These are phyloP conservation scores for Pangasius mekongensis DNA, from an alignment of 2,797 vertebrate species.

Conservation along the genomic window DNA sequence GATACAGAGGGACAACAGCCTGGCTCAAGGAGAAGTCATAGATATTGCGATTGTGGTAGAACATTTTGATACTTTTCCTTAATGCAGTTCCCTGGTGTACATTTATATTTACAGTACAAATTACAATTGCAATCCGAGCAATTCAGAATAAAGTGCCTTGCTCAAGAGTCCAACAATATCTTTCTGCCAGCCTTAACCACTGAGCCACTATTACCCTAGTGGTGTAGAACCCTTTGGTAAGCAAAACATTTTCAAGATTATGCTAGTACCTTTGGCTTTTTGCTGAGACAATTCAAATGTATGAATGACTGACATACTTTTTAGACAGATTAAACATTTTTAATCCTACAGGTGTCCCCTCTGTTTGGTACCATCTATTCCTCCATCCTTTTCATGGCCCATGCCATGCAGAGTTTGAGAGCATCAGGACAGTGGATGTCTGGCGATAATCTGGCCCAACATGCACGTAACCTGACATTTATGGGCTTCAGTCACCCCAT, in stretches of 20 bases:
- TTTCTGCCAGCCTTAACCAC: not conserved
- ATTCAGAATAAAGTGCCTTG: not conserved
- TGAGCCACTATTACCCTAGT: not conserved
- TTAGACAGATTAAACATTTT: not conserved
- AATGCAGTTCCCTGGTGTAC: not conserved
- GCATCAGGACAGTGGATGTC: conserved; percentile 71
- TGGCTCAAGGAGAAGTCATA: not conserved
- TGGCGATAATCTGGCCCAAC: conserved; percentile 71
- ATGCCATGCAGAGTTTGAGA: conserved; percentile 70
- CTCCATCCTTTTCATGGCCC: conserved; percentile 78
- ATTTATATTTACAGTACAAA: not conserved
- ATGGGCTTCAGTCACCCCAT: conserved; percentile 78
- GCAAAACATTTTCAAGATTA: not conserved
- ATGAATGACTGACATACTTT: not conserved
- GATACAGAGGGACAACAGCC: not conserved
- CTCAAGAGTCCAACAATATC: not conserved
- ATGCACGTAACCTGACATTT: conserved; percentile 69
- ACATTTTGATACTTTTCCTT: not conserved
- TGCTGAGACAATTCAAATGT: not conserved
- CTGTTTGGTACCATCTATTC: conserved; percentile 84
- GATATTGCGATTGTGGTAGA: not conserved
- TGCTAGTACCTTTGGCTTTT: not conserved
- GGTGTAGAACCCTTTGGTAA: not conserved
- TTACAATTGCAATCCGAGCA: not conserved
- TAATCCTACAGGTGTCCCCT: conserved; percentile 75